Percentiles rank a stretch among this genome's conserved stretches.
These are phyloP conservation scores for Acleris holmiana DNA, from an alignment of 2,888 invertebrate genomes.

Conservation along the genomic window DNA sequence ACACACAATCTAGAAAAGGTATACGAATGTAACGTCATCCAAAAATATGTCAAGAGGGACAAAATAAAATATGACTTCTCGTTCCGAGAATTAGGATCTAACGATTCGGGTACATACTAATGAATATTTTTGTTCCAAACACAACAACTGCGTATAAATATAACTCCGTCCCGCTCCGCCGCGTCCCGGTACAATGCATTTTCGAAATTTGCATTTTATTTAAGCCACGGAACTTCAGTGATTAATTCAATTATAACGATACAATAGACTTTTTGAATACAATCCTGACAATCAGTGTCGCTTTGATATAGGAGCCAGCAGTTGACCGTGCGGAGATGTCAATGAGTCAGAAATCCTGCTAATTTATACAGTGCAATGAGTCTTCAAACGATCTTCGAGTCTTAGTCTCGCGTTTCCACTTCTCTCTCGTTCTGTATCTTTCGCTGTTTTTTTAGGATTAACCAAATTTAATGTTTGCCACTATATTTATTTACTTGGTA, in stretches of 20 bases:
- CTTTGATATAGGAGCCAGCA: constrained; percentile 31
- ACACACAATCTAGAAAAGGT: too few relatives aligned
- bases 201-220: constrained; percentile 76
- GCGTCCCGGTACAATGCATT: constrained; percentile 72
- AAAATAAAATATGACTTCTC: neutral
- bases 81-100: too few relatives aligned
- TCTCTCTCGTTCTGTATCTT: too few relatives aligned
- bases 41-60: neutral
- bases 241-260: constrained; percentile 71
- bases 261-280: constrained; percentile 46
- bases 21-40: neutral
- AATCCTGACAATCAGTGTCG: constrained; percentile 20
- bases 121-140: constrained; percentile 58
- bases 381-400: too few relatives aligned
- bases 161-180: constrained; percentile 65
- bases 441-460: too few relatives aligned
- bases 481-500: too few relatives aligned
- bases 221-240: constrained; percentile 61
- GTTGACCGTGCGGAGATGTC: neutral
- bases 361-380: neutral
- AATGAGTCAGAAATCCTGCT: neutral
- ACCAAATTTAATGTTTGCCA: too few relatives aligned
- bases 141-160: constrained; percentile 17
- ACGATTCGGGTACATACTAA: constrained; percentile 58
- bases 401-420: too few relatives aligned